A percentile compares a stretch with the other conserved stretches of the same genome.
phyloP scores from a whole-genome alignment of 1,140 invertebrate species.

The Cyphomyrmex costatus region DNA sequence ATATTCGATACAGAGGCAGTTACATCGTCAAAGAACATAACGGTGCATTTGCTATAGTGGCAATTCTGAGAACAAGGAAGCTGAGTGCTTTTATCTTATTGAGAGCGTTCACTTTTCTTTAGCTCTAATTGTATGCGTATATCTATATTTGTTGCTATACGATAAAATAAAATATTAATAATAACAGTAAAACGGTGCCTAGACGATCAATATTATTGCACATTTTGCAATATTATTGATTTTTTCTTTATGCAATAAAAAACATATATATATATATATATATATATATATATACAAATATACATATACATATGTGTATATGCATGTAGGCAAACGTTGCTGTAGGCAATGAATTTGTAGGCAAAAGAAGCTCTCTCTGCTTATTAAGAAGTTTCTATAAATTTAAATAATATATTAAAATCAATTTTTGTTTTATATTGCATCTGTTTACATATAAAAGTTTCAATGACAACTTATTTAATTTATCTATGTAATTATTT shows the following conservation, averaged over 20 bases:
- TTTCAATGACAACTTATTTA: not conserved
- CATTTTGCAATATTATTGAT: no score
- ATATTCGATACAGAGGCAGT: not conserved
- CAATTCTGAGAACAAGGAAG: constrained; percentile 17
- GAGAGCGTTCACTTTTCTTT: not conserved
- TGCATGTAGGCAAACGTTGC: no score
- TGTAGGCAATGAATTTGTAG: no score
- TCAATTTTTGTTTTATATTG: not conserved
- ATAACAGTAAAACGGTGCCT: not conserved
- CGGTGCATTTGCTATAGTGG: not conserved
- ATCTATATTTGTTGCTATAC: not conserved
- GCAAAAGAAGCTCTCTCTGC: no score
- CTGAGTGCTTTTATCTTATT: not conserved
- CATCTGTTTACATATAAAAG: not conserved
- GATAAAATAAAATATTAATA: not conserved
- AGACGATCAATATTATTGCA: no score
- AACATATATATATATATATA: no score
- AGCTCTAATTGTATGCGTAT: not conserved
- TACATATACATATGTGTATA: no score
- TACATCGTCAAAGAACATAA: constrained; percentile 14
- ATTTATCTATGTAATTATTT: constrained; percentile 3
- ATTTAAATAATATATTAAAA: not conserved
- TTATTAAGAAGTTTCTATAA: not conserved
- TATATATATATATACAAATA: no score
- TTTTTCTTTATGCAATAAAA: no score